Base-by-base conservation (phyloP, 2,888 invertebrate species). In the Amiota mariae region DNA sequence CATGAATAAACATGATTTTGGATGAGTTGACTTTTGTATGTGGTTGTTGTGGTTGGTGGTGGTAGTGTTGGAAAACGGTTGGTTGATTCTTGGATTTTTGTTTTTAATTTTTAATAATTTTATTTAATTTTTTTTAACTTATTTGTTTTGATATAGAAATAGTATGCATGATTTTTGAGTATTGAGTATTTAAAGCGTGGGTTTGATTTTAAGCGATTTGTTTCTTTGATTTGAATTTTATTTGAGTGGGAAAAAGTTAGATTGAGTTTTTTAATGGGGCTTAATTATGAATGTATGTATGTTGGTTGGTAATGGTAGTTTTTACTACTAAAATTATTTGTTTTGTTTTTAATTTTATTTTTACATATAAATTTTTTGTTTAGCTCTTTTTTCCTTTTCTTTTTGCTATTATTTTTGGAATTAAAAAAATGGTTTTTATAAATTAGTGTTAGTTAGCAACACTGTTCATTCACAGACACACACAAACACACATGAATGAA, bases 31-130 rank as follows among this genome's bases (percentile, higher is more conserved):
- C 67, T n/a, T 56, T 72, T 72, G n/a, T 59, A 13, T 74, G 70
- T 68, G 74, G 63, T 78, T 80, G 74, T 73, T 74, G 56, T 78
- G 76, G 59, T 82, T 81, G 83, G 80, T 83, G 82, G 83, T 82
- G 85, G 36, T 68, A 68, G 67, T 84, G 79, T 75, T 80, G 68
- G 75, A 67, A 67, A 67, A 67, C 67, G 67, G 63, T 72, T 74
- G 59, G 70, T 75, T 48, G 67, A 47, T 57, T 49, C 20, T 49
- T 63, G 15, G 18, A 48, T 72, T 20, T 49, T 66, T 70, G 48
- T 48, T 72, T 59, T 36, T 15, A 74, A 61, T 68, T 63, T 49
- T 68, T 79, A 77, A 76, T 74, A 79, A 73, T 73, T 24, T 56
- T 59, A 56, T 70, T 47, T 46, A 9, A 24, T 56, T 46, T 56